Evolutionary conservation across 35 echinoderm and acorn worm genomes (phyloP).

Genomic region (Ophiothrix spiculata): DNA sequence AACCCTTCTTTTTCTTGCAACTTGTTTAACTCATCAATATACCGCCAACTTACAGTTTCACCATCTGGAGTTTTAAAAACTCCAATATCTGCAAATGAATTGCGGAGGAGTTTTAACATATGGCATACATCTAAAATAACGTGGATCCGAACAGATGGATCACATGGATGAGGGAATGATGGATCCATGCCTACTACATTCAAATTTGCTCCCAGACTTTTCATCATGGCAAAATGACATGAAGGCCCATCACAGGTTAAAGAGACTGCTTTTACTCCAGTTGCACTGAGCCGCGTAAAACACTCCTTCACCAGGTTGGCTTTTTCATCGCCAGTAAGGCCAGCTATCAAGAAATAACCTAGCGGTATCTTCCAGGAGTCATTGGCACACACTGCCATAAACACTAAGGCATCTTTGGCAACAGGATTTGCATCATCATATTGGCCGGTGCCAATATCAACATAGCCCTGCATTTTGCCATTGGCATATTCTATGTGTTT

Average conservation of each 20-base stretch:
- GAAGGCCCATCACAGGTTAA: constrained; percentile 73
- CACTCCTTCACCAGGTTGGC: constrained; percentile 66
- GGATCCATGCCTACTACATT: constrained; percentile 22
- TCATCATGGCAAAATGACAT: constrained; percentile 57
- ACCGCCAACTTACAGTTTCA: constrained; percentile 2
- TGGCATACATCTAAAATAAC: constrained; percentile 35
- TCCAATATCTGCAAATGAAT: constrained; percentile 18
- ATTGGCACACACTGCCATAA: constrained; percentile 53
- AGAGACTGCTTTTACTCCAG: constrained; percentile 45
- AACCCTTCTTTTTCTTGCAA: constrained; percentile 30
- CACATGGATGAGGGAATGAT: constrained; percentile 49
- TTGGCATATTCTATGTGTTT: constrained; percentile 35
- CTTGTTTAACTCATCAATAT: constrained; percentile 28
- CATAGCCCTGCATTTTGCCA: constrained; percentile 36
- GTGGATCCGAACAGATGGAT: constrained; percentile 10
- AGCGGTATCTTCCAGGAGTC: constrained; percentile 52
- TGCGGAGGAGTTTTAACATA: constrained; percentile 32
- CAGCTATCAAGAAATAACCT: constrained; percentile 53
- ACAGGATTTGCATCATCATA: constrained; percentile 41
- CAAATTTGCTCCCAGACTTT: constrained; percentile 44
- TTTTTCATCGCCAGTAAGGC: constrained; percentile 42
- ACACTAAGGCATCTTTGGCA: constrained; percentile 48
- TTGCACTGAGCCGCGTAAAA: constrained; percentile 27
- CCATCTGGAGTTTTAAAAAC: background rate
- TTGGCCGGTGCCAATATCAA: constrained; percentile 42